Evolutionary conservation across 2,888 invertebrate species (phyloP).

Genomic region (Petrophora chlorosata): DNA sequence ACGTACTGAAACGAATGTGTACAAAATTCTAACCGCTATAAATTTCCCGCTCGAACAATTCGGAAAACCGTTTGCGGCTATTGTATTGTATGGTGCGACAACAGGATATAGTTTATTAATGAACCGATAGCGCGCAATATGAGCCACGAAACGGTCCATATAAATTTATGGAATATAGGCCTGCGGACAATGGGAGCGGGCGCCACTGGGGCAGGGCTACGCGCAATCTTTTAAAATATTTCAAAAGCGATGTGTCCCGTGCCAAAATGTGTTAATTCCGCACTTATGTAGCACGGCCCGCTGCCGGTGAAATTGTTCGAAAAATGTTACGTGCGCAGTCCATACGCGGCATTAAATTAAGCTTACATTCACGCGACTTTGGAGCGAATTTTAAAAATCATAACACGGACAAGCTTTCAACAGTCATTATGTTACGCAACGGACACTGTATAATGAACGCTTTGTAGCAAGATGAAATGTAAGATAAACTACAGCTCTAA

Average conservation of each 20-base stretch:
- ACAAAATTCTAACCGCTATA: conserved; percentile 61
- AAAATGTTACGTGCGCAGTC: conserved; percentile 54
- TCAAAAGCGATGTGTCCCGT: conserved; percentile 59
- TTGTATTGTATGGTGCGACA: conserved; percentile 59
- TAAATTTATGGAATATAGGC: conserved; percentile 63
- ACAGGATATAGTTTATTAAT: conserved; percentile 72
- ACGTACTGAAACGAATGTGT: conserved; percentile 43
- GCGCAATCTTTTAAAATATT: conserved; percentile 66
- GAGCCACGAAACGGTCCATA: conserved; percentile 58
- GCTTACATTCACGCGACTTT: conserved; percentile 44
- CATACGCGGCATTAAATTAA: conserved; percentile 62
- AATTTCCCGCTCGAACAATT: conserved; percentile 58
- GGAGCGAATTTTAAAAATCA: conserved; percentile 46
- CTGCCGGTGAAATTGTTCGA: conserved; percentile 54
- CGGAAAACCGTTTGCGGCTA: conserved; percentile 57
- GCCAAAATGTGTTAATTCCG: conserved; percentile 71
- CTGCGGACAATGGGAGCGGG: conserved; percentile 61
- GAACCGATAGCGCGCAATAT: conserved; percentile 68
- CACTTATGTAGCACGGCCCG: conserved; percentile 56
- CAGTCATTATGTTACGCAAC: conserved; percentile 36
- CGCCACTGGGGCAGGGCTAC: conserved; percentile 50
- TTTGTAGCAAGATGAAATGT: conserved; percentile 14
- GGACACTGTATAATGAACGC: conserved; percentile 33
- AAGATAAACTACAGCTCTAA: conserved; percentile 21
- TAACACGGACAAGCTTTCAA: conserved; percentile 41